These are phyloP conservation scores for Platyscapa corneri DNA, from an alignment of 1,140 invertebrate genomes.

Conservation along the genomic window DNA sequence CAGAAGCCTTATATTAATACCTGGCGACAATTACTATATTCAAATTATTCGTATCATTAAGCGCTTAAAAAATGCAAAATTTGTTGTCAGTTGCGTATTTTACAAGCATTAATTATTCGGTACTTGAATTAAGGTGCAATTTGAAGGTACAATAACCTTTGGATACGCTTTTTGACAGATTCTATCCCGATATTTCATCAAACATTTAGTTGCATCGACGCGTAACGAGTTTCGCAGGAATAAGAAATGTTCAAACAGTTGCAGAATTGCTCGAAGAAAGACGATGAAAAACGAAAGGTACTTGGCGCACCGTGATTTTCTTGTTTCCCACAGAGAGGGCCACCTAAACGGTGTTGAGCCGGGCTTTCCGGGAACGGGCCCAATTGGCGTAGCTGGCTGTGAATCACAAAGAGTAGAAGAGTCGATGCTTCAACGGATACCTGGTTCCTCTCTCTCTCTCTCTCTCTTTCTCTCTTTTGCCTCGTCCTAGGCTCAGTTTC, in stretches of 20 bases:
- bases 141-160: not conserved
- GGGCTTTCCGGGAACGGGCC: not conserved
- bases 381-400: not conserved
- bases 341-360: not conserved
- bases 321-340: too few species aligned
- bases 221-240: not conserved
- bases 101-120: not conserved
- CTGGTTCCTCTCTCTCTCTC: conserved; percentile 20
- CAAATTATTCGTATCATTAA: too few species aligned
- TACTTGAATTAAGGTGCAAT: not conserved
- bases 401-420: not conserved
- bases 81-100: not conserved
- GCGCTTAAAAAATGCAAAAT: too few species aligned
- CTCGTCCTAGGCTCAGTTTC: not conserved
- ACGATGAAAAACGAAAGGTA: not conserved
- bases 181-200: not conserved
- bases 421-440: not conserved
- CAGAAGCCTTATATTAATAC: too few species aligned
- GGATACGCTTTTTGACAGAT: not conserved
- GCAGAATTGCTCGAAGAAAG: not conserved
- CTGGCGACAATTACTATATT: too few species aligned
- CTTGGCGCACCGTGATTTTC: too few species aligned
- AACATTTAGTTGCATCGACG: not conserved
- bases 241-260: not conserved
- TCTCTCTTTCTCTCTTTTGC: conserved; percentile 31